Conservation (phyloP, 1,140 invertebrate genomes). For the Phthorimaea operculella region DNA sequence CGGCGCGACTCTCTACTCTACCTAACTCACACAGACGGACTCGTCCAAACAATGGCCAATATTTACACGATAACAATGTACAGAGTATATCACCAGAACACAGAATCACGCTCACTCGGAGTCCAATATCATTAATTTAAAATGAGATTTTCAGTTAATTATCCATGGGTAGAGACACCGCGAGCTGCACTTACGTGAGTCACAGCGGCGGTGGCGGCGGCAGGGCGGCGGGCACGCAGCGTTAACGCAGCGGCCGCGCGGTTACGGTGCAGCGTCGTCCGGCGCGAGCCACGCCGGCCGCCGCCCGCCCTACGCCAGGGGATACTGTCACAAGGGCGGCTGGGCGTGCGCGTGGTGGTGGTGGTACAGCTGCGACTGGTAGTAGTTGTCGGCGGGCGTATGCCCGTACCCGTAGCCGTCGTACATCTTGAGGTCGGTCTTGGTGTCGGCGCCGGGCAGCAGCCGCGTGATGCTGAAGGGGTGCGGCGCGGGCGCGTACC, state of each 20-base stretch:
- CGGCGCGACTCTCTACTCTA: slow-evolving; percentile 28
- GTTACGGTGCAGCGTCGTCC: slow-evolving; percentile 30
- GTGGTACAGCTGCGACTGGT: slow-evolving; percentile 82
- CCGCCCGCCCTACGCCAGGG: slow-evolving; percentile 56
- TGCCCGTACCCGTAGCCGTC: slow-evolving; percentile 78
- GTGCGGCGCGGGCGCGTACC: slow-evolving; percentile 84
- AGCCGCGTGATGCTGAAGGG: slow-evolving; percentile 95
- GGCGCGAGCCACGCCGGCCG: slow-evolving; percentile 28
- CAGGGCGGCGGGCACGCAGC: slow-evolving; percentile 4
- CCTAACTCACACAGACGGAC: slow-evolving; percentile 17
- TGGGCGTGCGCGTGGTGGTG: slow-evolving; percentile 76
- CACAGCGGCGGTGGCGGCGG: not conserved
- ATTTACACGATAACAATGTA: slow-evolving; percentile 51
- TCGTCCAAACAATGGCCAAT: slow-evolving; percentile 40
- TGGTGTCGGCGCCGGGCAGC: slow-evolving; percentile 84
- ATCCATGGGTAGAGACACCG: not conserved
- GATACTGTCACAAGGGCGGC: slow-evolving; percentile 65
- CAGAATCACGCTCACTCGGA: slow-evolving; percentile 55
- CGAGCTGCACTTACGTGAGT: not conserved
- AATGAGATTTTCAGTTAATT: slow-evolving; percentile 25
- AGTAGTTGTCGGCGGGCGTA: slow-evolving; percentile 80
- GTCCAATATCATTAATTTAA: slow-evolving; percentile 42
- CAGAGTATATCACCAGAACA: slow-evolving; percentile 57
- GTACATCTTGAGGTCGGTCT: slow-evolving; percentile 86
- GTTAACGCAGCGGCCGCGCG: slow-evolving; percentile 25